A percentile compares a stretch with the other conserved stretches of the same genome.
Evolutionary conservation across 2,797 vertebrate genomes (phyloP).

Genomic region (Helicolenus hilgendorfi): DNA sequence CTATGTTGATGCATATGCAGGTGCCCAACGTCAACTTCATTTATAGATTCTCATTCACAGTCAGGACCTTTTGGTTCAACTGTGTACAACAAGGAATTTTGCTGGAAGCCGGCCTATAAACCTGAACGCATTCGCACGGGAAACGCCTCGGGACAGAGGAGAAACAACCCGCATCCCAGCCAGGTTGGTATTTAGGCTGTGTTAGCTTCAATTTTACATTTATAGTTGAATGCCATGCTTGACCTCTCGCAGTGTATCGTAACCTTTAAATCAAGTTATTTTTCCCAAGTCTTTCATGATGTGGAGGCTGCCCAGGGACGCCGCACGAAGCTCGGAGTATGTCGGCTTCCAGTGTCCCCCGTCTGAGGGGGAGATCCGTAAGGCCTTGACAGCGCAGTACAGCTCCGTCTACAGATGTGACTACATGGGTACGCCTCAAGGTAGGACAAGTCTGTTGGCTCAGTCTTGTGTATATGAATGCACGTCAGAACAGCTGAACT

Average conservation of each 20-base stretch:
- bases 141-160: conserved; percentile 75
- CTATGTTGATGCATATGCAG: conserved; percentile 59
- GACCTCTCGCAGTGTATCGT: conserved; percentile 31
- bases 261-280: conserved; percentile 52
- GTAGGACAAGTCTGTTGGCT: conserved; percentile 62
- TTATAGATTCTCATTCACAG: conserved; percentile 78
- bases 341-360: conserved; percentile 56
- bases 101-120: conserved; percentile 86
- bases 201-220: conserved; percentile 36
- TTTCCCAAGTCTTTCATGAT: conserved; percentile 81
- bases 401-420: conserved; percentile 87
- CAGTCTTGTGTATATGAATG: neutral
- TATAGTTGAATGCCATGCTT: conserved; percentile 29
- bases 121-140: conserved; percentile 74
- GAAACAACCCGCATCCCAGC: conserved; percentile 83
- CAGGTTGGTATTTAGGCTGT: conserved; percentile 78
- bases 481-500: neutral
- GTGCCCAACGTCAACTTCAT: conserved; percentile 74
- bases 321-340: conserved; percentile 36
- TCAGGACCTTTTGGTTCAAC: conserved; percentile 81
- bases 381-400: conserved; percentile 86
- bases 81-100: conserved; percentile 88
- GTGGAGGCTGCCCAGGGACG: conserved; percentile 82
- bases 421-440: conserved; percentile 86
- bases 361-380: conserved; percentile 72